Evolutionary conservation across 1,140 invertebrate genomes (phyloP).

Genomic region (Wasmannia auropunctata): DNA sequence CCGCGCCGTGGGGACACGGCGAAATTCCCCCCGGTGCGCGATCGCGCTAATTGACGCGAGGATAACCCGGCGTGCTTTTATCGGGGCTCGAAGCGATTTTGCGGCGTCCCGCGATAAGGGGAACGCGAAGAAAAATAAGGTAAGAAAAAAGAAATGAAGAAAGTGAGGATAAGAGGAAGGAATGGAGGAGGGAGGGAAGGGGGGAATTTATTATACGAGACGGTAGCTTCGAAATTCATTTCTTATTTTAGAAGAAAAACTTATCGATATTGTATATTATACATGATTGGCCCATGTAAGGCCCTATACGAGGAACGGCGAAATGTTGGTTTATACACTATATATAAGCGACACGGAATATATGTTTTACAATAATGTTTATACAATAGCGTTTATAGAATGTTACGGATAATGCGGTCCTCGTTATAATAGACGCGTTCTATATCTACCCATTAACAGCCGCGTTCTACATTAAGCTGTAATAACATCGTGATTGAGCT

Average conservation of each 20-base stretch:
- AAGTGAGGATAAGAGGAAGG: not conserved
- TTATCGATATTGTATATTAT: not conserved
- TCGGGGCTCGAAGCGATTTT: conserved; percentile 28
- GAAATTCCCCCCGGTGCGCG: conserved; percentile 34
- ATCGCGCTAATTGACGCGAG: conserved; percentile 50
- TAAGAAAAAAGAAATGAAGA: not conserved
- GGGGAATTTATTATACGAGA: not conserved
- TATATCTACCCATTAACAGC: not conserved
- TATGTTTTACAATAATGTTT: not conserved
- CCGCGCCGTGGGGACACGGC: not conserved
- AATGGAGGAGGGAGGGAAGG: not conserved
- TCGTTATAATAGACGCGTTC: not conserved
- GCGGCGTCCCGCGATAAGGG: conserved; percentile 19
- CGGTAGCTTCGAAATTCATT: not conserved
- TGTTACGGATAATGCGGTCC: not conserved
- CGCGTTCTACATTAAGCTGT: conserved; percentile 9
- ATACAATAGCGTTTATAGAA: not conserved
- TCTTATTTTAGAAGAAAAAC: not conserved
- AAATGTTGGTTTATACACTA: not conserved
- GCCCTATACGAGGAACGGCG: not conserved
- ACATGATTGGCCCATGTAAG: no score
- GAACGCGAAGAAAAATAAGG: not conserved
- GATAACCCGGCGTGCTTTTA: conserved; percentile 35
- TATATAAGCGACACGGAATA: not conserved
- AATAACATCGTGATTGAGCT: conserved; percentile 21